These are phyloP conservation scores for Drosophila insularis DNA, from an alignment of 1,140 invertebrate genomes.

Conservation along the genomic window DNA sequence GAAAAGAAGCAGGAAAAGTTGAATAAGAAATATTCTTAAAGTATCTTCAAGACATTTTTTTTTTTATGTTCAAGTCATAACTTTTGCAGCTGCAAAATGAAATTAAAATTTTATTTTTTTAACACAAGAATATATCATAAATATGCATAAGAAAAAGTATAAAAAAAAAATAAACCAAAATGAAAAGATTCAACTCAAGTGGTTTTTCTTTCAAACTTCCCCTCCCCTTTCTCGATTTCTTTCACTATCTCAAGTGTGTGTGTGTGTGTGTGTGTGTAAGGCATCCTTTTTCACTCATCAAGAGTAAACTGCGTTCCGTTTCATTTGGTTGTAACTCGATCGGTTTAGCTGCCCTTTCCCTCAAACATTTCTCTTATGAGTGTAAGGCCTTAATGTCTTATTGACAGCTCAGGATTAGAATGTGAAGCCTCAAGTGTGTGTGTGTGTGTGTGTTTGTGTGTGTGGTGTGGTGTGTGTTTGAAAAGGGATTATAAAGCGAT, in stretches of 20 bases:
- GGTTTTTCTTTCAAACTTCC: constrained; percentile 28
- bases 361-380: constrained; percentile 12
- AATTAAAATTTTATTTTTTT: constrained; percentile 51
- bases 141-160: constrained; percentile 32
- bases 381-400: constrained; percentile 72
- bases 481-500: constrained; percentile 80
- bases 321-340: constrained; percentile 59
- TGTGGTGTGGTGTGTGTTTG: constrained; percentile 59
- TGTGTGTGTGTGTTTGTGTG: constrained; percentile 42
- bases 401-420: constrained; percentile 77
- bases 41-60: constrained; percentile 1
- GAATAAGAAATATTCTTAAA: constrained; percentile 6
- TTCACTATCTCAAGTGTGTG: constrained; percentile 12
- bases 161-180: neutral
- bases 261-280: constrained; percentile 18
- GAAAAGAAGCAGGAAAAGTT: neutral
- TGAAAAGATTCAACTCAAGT: constrained; percentile 42
- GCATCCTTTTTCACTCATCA: constrained; percentile 69
- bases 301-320: constrained; percentile 34
- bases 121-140: constrained; percentile 53
- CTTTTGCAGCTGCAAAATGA: constrained; percentile 43
- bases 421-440: constrained; percentile 59
- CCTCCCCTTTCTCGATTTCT: neutral
- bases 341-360: constrained; percentile 8
- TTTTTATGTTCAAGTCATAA: constrained; percentile 33